A percentile compares a stretch with the other conserved stretches of the same genome.
Evolutionary conservation across 2,888 invertebrate genomes (phyloP).

Genomic region (Ischnus inquisitorius): DNA sequence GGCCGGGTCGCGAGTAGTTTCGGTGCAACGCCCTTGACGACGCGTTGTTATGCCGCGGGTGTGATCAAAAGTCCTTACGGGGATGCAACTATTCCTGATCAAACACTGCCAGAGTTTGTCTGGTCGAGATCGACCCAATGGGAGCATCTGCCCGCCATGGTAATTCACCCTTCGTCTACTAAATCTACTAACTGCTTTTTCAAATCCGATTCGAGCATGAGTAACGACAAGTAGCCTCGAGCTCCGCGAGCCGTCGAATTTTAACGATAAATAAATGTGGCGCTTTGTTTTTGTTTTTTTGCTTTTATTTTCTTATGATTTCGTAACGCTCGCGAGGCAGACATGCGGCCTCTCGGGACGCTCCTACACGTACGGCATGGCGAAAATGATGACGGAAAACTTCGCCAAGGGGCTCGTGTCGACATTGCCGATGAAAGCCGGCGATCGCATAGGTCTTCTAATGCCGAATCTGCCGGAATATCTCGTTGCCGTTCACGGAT

Average conservation of each 20-base stretch:
- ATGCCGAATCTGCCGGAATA: slow-evolving; percentile 91
- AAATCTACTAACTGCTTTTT: background rate
- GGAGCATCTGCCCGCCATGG: slow-evolving; percentile 88
- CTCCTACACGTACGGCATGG: slow-evolving; percentile 89
- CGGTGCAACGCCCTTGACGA: background rate
- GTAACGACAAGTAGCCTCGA: background rate
- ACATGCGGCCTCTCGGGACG: slow-evolving; percentile 90
- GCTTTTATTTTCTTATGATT: background rate
- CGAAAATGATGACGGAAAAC: slow-evolving; percentile 87
- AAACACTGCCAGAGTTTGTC: slow-evolving; percentile 88
- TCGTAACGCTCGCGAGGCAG: slow-evolving; percentile 83
- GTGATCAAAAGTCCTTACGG: slow-evolving; percentile 87
- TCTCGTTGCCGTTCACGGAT: slow-evolving; percentile 89
- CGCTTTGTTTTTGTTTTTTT: too few relatives aligned
- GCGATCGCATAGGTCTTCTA: slow-evolving; percentile 89
- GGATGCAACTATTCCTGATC: slow-evolving; percentile 87
- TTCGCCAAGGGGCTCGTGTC: slow-evolving; percentile 88
- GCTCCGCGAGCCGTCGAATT: background rate
- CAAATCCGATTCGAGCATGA: background rate
- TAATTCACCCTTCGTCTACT: slow-evolving; percentile 82
- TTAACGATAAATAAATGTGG: background rate
- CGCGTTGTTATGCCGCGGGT: slow-evolving; percentile 72
- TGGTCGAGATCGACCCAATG: slow-evolving; percentile 87
- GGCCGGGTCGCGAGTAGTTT: background rate
- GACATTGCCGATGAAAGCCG: slow-evolving; percentile 87